Conservation (phyloP, 1,140 invertebrate species). For the Acromyrmex echinatior region DNA sequence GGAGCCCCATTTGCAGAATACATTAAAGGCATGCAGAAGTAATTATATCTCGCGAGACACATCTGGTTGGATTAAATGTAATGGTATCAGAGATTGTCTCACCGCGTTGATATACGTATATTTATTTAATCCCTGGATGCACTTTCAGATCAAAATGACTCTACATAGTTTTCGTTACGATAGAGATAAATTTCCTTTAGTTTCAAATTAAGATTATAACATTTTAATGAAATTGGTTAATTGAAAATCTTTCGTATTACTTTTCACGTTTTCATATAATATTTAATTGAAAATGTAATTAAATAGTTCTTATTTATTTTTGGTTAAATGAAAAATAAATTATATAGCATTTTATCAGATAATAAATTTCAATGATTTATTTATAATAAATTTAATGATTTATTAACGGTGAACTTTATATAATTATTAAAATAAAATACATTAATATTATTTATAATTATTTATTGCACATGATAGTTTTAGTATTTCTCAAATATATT, state of each 20-base stretch:
- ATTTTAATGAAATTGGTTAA: background rate
- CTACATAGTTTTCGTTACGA: background rate
- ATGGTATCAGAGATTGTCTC: slow-evolving; percentile 26
- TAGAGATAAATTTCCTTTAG: background rate
- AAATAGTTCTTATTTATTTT: slow-evolving; percentile 6
- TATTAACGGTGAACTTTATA: background rate
- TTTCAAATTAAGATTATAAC: background rate
- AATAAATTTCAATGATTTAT: background rate
- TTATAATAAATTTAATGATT: slow-evolving; percentile 1
- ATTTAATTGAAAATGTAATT: background rate
- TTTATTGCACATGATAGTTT: background rate
- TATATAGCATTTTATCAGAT: background rate
- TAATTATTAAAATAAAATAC: background rate
- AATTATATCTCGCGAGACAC: slow-evolving; percentile 41
- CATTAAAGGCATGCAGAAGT: slow-evolving; percentile 26
- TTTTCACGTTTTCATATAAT: background rate
- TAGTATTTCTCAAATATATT: background rate
- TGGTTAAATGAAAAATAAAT: background rate
- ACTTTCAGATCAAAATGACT: slow-evolving; percentile 21
- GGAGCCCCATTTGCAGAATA: slow-evolving; percentile 24
- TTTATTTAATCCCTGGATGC: slow-evolving; percentile 21
- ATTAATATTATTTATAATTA: background rate
- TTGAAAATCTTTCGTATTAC: background rate
- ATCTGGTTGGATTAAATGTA: slow-evolving; percentile 27
- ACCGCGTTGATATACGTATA: slow-evolving; percentile 1